phyloP scores from a whole-genome alignment of 2,888 invertebrate species.

The Eulithis prunata region DNA sequence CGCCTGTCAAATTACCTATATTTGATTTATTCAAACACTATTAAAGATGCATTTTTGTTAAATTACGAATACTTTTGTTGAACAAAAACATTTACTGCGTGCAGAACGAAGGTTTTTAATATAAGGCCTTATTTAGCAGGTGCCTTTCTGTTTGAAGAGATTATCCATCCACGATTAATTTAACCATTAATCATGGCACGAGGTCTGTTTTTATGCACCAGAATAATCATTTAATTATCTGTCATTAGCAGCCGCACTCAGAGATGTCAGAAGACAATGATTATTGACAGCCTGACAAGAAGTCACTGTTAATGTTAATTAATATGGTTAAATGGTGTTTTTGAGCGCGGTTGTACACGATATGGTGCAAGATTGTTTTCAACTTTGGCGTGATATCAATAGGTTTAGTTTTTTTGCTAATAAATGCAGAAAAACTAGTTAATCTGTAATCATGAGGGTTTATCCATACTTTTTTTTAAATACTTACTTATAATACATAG shows the following conservation, averaged over 20 bases:
- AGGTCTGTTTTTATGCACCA: conserved; percentile 1
- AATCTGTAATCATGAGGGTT: background rate
- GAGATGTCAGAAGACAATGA: background rate
- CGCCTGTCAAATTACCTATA: too few relatives aligned
- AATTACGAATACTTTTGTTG: too few relatives aligned
- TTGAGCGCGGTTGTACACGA: too few relatives aligned
- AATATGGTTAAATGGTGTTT: background rate
- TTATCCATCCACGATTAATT: background rate
- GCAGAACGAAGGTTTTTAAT: background rate
- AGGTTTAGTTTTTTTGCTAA: background rate
- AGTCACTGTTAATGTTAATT: too few relatives aligned
- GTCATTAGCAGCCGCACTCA: background rate
- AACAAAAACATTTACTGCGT: background rate
- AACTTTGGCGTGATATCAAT: conserved; percentile 5
- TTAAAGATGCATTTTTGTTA: too few relatives aligned
- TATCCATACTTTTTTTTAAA: too few relatives aligned
- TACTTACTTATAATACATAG: too few relatives aligned
- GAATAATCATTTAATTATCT: background rate
- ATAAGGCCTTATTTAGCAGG: background rate
- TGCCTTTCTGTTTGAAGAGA: background rate
- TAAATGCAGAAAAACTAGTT: background rate
- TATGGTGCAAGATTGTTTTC: background rate
- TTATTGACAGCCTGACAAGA: too few relatives aligned
- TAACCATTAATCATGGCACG: conserved; percentile 7
- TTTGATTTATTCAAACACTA: too few relatives aligned